Percentiles rank a stretch among this genome's conserved stretches.
Conservation (phyloP, 1,140 invertebrate genomes). For the Rhyzopertha dominica region DNA sequence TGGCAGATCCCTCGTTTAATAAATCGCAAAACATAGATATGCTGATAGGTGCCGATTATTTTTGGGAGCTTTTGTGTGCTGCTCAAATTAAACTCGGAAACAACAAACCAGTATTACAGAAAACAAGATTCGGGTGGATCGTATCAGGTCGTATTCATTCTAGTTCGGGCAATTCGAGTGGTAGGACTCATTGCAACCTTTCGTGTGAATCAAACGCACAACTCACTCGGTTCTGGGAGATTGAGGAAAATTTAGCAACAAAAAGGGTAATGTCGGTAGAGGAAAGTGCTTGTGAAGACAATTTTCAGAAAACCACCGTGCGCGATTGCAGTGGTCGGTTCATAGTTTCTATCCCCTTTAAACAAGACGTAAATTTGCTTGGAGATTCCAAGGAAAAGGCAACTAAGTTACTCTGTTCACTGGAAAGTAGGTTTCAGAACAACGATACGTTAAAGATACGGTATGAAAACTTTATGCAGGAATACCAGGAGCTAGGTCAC, state of each 20-base stretch:
- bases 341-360: conserved; percentile 23
- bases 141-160: too few species aligned
- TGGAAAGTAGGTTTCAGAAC: conserved; percentile 36
- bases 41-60: too few species aligned
- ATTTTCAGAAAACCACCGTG: conserved; percentile 17
- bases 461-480: conserved; percentile 15
- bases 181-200: too few species aligned
- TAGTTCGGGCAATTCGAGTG: too few species aligned
- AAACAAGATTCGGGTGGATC: too few species aligned
- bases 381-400: conserved; percentile 31
- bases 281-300: conserved; percentile 22
- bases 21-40: too few species aligned
- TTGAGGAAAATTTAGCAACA: conserved; percentile 23
- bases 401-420: conserved; percentile 31
- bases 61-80: too few species aligned
- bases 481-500: conserved; percentile 14
- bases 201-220: too few species aligned
- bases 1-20: too few species aligned
- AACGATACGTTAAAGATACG: conserved; percentile 18
- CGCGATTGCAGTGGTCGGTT: conserved; percentile 15
- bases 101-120: too few species aligned
- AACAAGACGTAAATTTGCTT: conserved; percentile 21
- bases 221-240: conserved; percentile 34
- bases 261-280: conserved; percentile 2
- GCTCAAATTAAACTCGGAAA: too few species aligned